Conservation (phyloP, 2,797 vertebrate genomes). For the Pseudochaenichthys georgianus region DNA sequence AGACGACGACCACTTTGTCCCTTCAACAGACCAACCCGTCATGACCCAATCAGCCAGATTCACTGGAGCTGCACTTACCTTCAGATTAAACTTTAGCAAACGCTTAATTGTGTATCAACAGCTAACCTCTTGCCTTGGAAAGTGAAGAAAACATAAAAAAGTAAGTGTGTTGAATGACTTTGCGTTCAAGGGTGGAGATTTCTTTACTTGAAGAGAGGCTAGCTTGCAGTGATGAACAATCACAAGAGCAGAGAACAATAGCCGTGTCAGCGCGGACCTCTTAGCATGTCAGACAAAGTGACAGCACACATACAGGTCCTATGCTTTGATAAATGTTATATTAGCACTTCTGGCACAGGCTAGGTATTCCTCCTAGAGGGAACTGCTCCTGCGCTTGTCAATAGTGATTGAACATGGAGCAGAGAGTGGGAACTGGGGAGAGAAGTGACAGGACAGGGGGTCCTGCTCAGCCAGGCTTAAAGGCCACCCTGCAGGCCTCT, state of each 20-base stretch:
- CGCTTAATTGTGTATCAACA: constrained; percentile 89
- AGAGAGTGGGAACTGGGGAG: constrained; percentile 79
- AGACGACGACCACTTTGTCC: constrained; percentile 82
- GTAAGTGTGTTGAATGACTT: constrained; percentile 74
- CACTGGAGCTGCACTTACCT: constrained; percentile 91
- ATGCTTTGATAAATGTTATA: constrained; percentile 92
- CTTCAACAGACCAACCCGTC: constrained; percentile 77
- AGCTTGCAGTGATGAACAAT: constrained; percentile 87
- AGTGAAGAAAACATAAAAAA: constrained; percentile 76
- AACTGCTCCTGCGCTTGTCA: constrained; percentile 91
- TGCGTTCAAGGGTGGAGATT: constrained; percentile 49
- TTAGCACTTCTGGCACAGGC: constrained; percentile 91
- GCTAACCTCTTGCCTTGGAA: constrained; percentile 84
- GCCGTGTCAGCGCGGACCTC: constrained; percentile 61
- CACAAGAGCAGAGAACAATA: constrained; percentile 66
- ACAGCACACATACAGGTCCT: constrained; percentile 73
- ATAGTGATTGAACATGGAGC: constrained; percentile 89
- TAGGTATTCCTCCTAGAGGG: constrained; percentile 88
- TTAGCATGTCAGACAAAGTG: constrained; percentile 83
- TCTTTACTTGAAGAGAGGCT: constrained; percentile 79
- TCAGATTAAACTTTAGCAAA: constrained; percentile 89
- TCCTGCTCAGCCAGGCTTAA: constrained; percentile 92
- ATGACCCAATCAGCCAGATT: constrained; percentile 88
- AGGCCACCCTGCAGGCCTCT: constrained; percentile 90
- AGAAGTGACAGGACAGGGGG: constrained; percentile 87